These are phyloP conservation scores for Mesocentrotus franciscanus DNA, from an alignment of 53 echinoderm and acorn worm species.

Conservation along the genomic window DNA sequence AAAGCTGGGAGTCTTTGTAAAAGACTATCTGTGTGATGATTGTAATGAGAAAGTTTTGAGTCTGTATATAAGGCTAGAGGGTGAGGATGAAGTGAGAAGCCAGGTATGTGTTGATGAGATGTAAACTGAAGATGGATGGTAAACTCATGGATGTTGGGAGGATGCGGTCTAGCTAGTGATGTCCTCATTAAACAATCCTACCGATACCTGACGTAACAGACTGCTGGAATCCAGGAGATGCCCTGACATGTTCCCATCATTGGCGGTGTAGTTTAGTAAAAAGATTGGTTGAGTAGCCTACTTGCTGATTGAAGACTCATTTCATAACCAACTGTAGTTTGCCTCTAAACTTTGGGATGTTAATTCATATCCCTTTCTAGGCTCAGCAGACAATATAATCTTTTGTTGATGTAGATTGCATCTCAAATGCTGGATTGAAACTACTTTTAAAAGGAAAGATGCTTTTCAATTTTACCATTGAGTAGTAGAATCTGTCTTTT, in stretches of 20 bases:
- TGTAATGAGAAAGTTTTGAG: background rate
- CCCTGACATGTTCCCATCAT: slow-evolving; percentile 13
- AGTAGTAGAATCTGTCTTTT: background rate
- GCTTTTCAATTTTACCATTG: background rate
- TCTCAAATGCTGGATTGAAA: background rate
- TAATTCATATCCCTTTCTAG: no score
- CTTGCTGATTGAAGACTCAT: background rate
- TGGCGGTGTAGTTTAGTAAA: background rate
- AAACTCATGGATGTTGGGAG: slow-evolving; percentile 47
- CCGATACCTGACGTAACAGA: slow-evolving; percentile 27
- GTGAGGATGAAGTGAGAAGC: background rate
- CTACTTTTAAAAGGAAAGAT: background rate
- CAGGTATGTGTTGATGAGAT: slow-evolving; percentile 49
- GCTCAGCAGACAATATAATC: no score
- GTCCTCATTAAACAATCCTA: slow-evolving; percentile 58
- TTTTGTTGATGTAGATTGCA: background rate
- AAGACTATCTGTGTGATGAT: background rate
- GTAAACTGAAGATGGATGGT: slow-evolving; percentile 35
- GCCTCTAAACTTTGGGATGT: background rate
- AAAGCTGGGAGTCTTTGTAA: background rate
- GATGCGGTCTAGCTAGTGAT: slow-evolving; percentile 60
- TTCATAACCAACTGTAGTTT: background rate
- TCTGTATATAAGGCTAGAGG: background rate
- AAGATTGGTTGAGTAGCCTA: background rate
- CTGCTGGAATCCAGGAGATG: background rate